phyloP scores from a whole-genome alignment of 2,113 vertebrate species.

The Grantiella picta region DNA sequence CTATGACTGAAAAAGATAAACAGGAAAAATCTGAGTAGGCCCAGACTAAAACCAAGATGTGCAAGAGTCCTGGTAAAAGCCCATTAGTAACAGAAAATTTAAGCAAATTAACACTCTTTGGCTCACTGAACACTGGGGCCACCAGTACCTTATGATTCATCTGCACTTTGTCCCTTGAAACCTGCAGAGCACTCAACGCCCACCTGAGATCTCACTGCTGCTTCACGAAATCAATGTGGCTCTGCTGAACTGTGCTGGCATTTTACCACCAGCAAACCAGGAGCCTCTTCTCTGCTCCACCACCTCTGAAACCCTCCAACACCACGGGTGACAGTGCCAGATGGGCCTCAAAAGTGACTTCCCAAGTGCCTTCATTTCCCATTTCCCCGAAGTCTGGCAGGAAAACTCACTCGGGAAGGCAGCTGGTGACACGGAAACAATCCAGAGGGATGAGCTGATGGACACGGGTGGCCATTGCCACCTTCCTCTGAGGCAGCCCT shows the following conservation, averaged over 20 bases:
- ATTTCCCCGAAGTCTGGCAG: not conserved
- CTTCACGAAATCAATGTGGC: not conserved
- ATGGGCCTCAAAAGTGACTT: not conserved
- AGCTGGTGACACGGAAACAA: not conserved
- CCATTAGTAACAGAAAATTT: not conserved
- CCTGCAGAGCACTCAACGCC: not conserved
- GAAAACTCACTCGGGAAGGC: not conserved
- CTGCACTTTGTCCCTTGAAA: not conserved
- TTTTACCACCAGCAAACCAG: not conserved
- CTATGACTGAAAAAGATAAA: not conserved
- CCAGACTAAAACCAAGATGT: not conserved
- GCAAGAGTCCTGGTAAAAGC: not conserved
- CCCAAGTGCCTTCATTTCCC: not conserved
- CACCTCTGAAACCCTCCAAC: not conserved
- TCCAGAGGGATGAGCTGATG: not conserved
- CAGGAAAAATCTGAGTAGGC: not conserved
- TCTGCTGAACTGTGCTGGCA: rapidly evolving
- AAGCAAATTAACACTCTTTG: not conserved
- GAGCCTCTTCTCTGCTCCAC: not conserved
- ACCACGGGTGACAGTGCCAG: not conserved
- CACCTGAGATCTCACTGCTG: not conserved
- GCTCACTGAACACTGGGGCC: not conserved
- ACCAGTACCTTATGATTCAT: not conserved
- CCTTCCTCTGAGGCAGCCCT: not conserved
- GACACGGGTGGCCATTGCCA: rapidly evolving